Evolutionary conservation across 2,888 invertebrate species (phyloP), one percentile per base, ranked within the genome.

Genomic region (Troides helena): DNA sequence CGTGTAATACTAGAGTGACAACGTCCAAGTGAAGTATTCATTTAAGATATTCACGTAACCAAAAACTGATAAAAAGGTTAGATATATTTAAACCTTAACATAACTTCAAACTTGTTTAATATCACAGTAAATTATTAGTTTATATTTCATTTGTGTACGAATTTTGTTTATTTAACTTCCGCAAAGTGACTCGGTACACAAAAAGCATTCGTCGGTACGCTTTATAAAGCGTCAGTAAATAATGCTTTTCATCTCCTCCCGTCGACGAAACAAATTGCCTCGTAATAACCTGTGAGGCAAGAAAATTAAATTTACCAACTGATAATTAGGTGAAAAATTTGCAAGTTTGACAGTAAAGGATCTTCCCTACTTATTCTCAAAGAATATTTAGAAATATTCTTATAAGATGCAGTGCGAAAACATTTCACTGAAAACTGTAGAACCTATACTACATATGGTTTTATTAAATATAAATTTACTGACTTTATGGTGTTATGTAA

Each of bases 291-390:
- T 60, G 21, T 5, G 59, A 56, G 64, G 39, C 60, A 36, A 53
- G n/a, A 43, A 65, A 64, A 68, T 64, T 68, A 56, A 64, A 68
- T 68, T 64, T 50, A 67, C n/a, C 25, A 46, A 67, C n/a, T 57
- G 62, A 67, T 67, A 57, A 58, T 67, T 57, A 56, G 25, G 23
- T 62, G 57, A 62, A 64, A 57, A 59, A 68, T 36, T 58, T 46
- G 53, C 36, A 65, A 53, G 36, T 53, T 56, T 61, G 60, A 39
- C 64, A 60, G 36, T 64, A 63, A 68, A 18, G 39, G 57, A 68
- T 59, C 46, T 21, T 59, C 30, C 12, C 63, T 30, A 61, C 36
- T 50, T 50, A 60, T 18, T 66, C 60, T n/a, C 50, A 50, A 5
- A 23, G 23, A 21, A 59, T n/a, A 21, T 56, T 56, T 56, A 56